Evolutionary conservation across 2,888 invertebrate species (phyloP).

Genomic region (Phengaris arion): DNA sequence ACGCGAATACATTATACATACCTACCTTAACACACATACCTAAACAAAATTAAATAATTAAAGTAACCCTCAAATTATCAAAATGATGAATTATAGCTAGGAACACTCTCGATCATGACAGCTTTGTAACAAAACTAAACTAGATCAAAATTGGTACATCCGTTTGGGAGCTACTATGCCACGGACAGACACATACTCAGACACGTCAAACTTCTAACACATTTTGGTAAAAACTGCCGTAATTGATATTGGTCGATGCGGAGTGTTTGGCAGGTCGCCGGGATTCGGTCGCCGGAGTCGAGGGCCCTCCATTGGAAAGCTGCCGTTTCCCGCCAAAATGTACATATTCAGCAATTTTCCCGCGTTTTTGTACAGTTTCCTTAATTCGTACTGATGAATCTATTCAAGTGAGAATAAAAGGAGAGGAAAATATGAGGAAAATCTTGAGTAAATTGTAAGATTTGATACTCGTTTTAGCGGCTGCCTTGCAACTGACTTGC

Average conservation of each 20-base stretch:
- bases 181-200: too few species aligned
- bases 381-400: neutral
- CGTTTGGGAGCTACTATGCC: too few species aligned
- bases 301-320: conserved; percentile 25
- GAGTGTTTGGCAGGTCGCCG: neutral
- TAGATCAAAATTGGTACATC: too few species aligned
- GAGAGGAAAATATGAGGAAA: neutral
- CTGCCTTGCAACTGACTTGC: neutral
- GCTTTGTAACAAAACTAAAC: too few species aligned
- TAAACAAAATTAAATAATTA: too few species aligned
- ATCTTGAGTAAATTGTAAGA: neutral
- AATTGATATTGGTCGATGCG: neutral
- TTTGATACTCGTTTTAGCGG: neutral
- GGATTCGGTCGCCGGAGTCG: neutral
- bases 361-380: neutral
- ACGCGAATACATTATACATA: too few species aligned
- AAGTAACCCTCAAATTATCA: too few species aligned
- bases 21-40: too few species aligned
- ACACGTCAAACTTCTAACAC: too few species aligned
- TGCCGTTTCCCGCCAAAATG: neutral
- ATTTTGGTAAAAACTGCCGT: neutral
- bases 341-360: neutral
- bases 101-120: too few species aligned
- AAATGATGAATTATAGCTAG: too few species aligned
- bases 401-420: neutral